Percentiles rank a stretch among this genome's conserved stretches.
phyloP scores from a whole-genome alignment of 2,797 vertebrate genomes.

The Cynopterus sphinx region DNA sequence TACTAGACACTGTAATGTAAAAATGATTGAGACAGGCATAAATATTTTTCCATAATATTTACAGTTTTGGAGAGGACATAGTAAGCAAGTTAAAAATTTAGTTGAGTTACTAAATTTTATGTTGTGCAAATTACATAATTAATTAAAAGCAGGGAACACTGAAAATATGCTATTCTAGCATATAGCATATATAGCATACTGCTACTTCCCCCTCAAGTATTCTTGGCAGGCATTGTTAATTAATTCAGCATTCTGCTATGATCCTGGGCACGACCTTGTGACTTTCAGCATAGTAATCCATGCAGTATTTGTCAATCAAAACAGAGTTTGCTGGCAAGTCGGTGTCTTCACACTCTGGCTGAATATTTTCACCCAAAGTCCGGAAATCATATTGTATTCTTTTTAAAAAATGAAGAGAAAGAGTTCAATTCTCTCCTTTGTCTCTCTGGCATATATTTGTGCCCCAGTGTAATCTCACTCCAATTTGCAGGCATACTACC shows the following conservation, averaged over 20 bases:
- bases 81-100: background rate
- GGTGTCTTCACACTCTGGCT: background rate
- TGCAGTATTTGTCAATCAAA: background rate
- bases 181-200: background rate
- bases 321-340: background rate
- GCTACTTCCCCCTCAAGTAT: background rate
- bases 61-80: background rate
- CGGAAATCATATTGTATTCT: background rate
- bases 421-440: background rate
- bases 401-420: background rate
- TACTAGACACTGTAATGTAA: background rate
- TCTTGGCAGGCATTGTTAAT: background rate
- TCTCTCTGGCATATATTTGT: background rate
- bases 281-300: background rate
- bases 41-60: background rate
- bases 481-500: background rate
- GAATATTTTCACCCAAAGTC: background rate
- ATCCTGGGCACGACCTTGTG: background rate
- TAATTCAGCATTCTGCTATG: background rate
- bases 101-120: background rate
- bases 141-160: background rate
- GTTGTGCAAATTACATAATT: background rate
- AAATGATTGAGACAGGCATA: background rate
- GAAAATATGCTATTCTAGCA: background rate
- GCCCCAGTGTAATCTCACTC: background rate